phyloP scores from a whole-genome alignment of 1,140 invertebrate species.

The Chymomyza costata region DNA sequence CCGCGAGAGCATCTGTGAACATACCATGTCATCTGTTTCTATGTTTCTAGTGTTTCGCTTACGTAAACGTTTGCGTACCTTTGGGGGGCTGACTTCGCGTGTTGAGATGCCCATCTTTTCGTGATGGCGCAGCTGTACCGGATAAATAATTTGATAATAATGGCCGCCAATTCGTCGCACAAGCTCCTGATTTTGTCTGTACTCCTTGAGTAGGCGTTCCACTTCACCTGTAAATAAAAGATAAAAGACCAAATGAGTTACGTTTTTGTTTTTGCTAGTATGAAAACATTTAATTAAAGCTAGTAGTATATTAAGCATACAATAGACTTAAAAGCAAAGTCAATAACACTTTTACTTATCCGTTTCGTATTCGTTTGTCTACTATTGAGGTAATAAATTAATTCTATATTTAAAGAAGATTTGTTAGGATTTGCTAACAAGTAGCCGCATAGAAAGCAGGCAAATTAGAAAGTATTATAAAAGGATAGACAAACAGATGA shows the following conservation, averaged over 20 bases:
- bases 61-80: constrained; percentile 80
- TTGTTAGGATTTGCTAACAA: too few species aligned
- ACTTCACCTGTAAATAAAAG: constrained; percentile 85
- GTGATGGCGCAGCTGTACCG: constrained; percentile 93
- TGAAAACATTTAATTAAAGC: too few species aligned
- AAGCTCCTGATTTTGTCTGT: constrained; percentile 93
- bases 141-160: constrained; percentile 96
- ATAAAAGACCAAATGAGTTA: neutral
- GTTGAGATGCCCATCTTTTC: constrained; percentile 96
- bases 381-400: too few species aligned
- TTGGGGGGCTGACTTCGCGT: constrained; percentile 87
- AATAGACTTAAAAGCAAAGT: too few species aligned
- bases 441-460: too few species aligned
- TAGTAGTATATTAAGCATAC: too few species aligned
- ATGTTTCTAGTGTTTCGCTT: constrained; percentile 56
- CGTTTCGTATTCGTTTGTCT: too few species aligned
- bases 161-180: constrained; percentile 91
- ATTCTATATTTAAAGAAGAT: too few species aligned
- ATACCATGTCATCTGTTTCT: constrained; percentile 65
- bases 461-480: too few species aligned
- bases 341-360: too few species aligned
- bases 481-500: too few species aligned
- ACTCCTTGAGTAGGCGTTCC: constrained; percentile 89
- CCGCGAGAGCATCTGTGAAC: constrained; percentile 36
- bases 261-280: too few species aligned